Evolutionary conservation across 2,888 invertebrate species (phyloP), one percentile per base, ranked within the genome.

Genomic region (Thera obeliscata): DNA sequence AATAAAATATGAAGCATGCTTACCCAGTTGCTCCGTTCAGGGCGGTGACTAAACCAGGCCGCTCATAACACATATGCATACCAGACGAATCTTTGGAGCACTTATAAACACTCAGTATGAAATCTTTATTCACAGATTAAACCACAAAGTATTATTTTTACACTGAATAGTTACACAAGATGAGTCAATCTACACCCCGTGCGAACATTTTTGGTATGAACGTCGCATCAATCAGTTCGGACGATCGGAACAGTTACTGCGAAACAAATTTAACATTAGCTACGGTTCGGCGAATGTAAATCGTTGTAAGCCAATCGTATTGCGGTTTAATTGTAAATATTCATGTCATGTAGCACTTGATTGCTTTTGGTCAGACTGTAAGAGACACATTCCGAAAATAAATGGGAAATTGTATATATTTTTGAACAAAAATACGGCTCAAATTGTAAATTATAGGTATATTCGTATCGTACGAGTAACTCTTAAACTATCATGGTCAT

Each of bases 61-160:
- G 82, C 83, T 93, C 93, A 91, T 91, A 93, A 82, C 93, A 93
- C 91, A 93, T 86, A 89, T 93, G 93, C 93, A 93, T 93, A 84
- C 87, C 91, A 89, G 87, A 87, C 79, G 82, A 78, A 81, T 77
- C 85, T 77, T 78, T 81, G 72, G 79, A 74, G 79, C 84, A 80
- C 80, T 86, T 85, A 78, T 83, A 77, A 72, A 79, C 81, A 78
- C 82, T 82, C 77, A 78, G 76, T 75, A 67, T 74, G 60, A 74
- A 73, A 72, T 67, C 70, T 69, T 69, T 68, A 61, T 67, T 60
- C 36, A 65, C 68, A 71, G 71, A 77, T 70, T 70, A 66, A 70
- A 76, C 73, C 77, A 78, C 74, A 67, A 72, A 69, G 65, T 73
- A 75, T 66, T 77, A 71, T 69, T 74, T 70, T 75, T 69, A 76